These are phyloP conservation scores for Pogonomyrmex barbatus DNA, from an alignment of 1,140 invertebrate species.

Conservation along the genomic window DNA sequence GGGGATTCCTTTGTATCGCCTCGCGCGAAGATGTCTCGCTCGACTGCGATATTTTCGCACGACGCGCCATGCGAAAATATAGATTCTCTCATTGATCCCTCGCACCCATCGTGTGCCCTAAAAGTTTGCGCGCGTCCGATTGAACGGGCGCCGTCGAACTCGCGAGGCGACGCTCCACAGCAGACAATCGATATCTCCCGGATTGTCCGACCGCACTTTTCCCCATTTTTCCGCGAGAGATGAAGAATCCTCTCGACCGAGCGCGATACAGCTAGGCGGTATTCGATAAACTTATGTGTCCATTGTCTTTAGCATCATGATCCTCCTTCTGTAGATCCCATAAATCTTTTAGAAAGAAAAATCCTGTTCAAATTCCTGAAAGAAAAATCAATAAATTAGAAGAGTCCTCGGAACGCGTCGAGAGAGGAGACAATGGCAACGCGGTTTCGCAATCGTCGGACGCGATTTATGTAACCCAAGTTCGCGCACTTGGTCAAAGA, in stretches of 20 bases:
- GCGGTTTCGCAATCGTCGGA: constrained; percentile 1
- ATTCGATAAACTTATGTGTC: not conserved
- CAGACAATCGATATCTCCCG: constrained; percentile 37
- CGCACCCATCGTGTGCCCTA: not conserved
- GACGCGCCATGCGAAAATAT: not conserved
- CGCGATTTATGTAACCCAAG: constrained; percentile 55
- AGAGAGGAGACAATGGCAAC: not conserved
- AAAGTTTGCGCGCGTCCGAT: constrained; percentile 31
- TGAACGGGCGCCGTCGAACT: not conserved
- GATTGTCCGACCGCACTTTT: constrained; percentile 24
- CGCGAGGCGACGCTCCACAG: not conserved
- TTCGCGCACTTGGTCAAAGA: constrained; percentile 22
- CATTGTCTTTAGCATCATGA: not conserved
- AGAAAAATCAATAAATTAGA: not conserved
- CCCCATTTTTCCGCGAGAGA: constrained; percentile 14
- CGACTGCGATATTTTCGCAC: not conserved
- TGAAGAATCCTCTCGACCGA: not conserved
- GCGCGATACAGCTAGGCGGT: not conserved
- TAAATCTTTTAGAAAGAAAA: not conserved
- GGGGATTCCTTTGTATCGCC: not conserved
- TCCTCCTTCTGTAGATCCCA: no score
- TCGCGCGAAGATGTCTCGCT: not conserved
- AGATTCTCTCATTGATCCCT: not conserved
- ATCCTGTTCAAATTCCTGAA: no score
- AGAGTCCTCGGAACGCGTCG: not conserved